A percentile compares a stretch with the other conserved stretches of the same genome.
These are phyloP conservation scores for Cantharis lateralis DNA, from an alignment of 2,888 invertebrate species.

Conservation along the genomic window DNA sequence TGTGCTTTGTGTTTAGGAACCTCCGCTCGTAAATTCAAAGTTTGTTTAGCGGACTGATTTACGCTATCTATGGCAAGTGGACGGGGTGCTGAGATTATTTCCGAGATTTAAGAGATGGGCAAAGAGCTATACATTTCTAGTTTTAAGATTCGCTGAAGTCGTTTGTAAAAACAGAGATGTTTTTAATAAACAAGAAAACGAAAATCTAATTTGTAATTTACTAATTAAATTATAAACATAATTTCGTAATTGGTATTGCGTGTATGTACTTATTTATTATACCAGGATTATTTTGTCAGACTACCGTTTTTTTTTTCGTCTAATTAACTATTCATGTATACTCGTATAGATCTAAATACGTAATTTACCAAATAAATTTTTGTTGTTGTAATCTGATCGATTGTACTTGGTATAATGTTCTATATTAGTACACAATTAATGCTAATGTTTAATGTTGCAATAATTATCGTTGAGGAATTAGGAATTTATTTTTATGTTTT, in stretches of 20 bases:
- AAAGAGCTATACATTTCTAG: not conserved
- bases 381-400: not conserved
- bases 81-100: conserved; percentile 20
- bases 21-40: conserved; percentile 31
- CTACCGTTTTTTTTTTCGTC: not conserved
- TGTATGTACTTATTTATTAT: not conserved
- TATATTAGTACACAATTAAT: not conserved
- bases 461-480: not conserved
- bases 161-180: not conserved
- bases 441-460: not conserved
- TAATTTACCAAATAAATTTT: not conserved
- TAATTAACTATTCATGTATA: not conserved
- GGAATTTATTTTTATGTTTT: not conserved
- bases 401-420: not conserved
- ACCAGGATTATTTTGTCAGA: not conserved
- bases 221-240: not conserved
- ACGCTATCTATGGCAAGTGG: conserved; percentile 22
- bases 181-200: not conserved
- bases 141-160: not conserved
- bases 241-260: not conserved
- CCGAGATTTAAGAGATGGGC: conserved; percentile 14
- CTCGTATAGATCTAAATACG: not conserved
- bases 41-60: conserved; percentile 33
- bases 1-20: conserved; percentile 18
- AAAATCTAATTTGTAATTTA: not conserved